Conservation (phyloP, 2,888 invertebrate species). For the Callinectes sapidus region DNA sequence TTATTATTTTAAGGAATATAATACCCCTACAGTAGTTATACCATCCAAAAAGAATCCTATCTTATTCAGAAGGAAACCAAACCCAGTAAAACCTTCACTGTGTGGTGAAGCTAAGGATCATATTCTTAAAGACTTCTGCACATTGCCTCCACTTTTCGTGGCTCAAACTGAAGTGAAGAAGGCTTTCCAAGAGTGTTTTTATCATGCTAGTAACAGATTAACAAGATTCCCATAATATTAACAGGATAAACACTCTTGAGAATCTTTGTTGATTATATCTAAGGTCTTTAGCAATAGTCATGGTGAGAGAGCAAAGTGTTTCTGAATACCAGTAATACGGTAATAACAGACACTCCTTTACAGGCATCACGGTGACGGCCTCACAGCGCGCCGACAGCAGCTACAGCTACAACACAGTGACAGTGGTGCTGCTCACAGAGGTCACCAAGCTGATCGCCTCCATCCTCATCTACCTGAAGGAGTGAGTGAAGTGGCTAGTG, state of each 20-base stretch:
- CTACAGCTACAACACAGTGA: conserved; percentile 91
- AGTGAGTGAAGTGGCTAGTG: conserved; percentile 74
- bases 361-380: conserved; percentile 93
- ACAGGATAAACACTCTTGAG: no score
- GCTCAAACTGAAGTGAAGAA: no score
- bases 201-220: no score
- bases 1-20: background rate
- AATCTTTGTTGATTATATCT: no score
- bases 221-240: no score
- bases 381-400: conserved; percentile 88
- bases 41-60: background rate
- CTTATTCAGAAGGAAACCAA: background rate
- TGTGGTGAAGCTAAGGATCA: no score
- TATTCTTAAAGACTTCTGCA: no score
- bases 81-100: no score
- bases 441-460: conserved; percentile 88
- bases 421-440: conserved; percentile 92
- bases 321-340: background rate
- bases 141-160: no score
- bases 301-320: no score
- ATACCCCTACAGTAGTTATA: background rate
- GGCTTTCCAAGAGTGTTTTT: no score
- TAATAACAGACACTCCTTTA: conserved; percentile 74
- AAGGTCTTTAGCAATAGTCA: no score
- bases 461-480: conserved; percentile 79